Conservation (phyloP, 2,888 invertebrate genomes). For the Drosophila tanythrix region DNA sequence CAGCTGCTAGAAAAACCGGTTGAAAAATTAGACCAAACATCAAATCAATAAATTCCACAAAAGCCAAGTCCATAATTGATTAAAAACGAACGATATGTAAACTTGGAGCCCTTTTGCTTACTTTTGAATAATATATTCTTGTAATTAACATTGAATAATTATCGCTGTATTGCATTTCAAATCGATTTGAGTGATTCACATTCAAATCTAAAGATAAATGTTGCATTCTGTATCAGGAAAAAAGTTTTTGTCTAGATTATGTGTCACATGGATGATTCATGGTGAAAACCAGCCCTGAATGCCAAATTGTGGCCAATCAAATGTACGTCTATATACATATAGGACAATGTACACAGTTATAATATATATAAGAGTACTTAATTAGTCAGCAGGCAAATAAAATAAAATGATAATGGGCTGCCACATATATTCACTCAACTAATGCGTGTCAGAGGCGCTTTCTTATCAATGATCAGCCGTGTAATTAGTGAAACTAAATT, state of each 20-base stretch:
- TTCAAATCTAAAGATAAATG: slow-evolving; percentile 12
- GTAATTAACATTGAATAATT: slow-evolving; percentile 4
- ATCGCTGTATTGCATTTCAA: slow-evolving; percentile 15
- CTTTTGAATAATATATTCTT: neutral
- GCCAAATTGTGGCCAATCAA: slow-evolving; percentile 25
- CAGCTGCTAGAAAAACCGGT: slow-evolving; percentile 1
- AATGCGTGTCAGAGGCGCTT: slow-evolving; percentile 10
- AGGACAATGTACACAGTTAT: neutral
- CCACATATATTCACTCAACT: slow-evolving; percentile 11
- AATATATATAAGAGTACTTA: slow-evolving; percentile 7
- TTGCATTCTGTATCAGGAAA: slow-evolving; percentile 21
- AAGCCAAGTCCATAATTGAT: neutral
- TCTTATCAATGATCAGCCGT: slow-evolving; percentile 12
- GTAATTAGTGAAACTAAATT: neutral
- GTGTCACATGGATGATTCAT: slow-evolving; percentile 51
- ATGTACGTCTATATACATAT: slow-evolving; percentile 1
- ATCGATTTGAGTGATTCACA: slow-evolving; percentile 36
- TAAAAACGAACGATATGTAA: neutral
- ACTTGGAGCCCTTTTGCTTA: neutral
- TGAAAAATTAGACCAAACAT: neutral
- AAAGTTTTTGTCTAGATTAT: slow-evolving; percentile 22
- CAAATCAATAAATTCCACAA: neutral
- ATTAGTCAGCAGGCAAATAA: slow-evolving; percentile 25
- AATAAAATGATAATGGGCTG: slow-evolving; percentile 1
- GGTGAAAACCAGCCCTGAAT: slow-evolving; percentile 40